Percentiles rank a stretch among this genome's conserved stretches.
phyloP scores from a whole-genome alignment of 2,888 invertebrate genomes.

The Eledona agricola region DNA sequence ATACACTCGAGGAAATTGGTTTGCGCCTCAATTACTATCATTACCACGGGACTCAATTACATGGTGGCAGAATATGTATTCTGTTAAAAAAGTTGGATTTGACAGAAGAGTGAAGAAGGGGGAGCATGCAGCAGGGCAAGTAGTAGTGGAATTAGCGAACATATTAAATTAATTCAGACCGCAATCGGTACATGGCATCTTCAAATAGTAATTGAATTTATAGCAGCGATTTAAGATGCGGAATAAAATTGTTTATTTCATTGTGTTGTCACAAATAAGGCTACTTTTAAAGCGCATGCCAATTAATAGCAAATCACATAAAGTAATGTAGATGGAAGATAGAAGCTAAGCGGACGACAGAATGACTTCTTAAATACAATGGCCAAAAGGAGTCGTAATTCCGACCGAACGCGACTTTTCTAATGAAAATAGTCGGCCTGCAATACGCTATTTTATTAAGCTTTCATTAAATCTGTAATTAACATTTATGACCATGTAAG shows the following conservation, averaged over 20 bases:
- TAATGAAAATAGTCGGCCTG: constrained; percentile 33
- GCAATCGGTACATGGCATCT: constrained; percentile 52
- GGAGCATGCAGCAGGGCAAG: no score
- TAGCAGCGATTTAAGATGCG: constrained; percentile 48
- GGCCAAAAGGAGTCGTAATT: constrained; percentile 32
- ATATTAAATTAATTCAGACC: constrained; percentile 49
- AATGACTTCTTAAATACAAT: constrained; percentile 36
- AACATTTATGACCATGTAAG: constrained; percentile 12
- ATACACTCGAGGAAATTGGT: constrained; percentile 43
- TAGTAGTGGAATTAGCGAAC: constrained; percentile 41
- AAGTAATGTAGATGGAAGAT: constrained; percentile 56
- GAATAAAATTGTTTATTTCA: constrained; percentile 53
- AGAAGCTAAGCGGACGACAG: constrained; percentile 27
- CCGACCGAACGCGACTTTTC: constrained; percentile 20
- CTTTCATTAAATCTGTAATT: constrained; percentile 15
- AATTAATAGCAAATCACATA: constrained; percentile 57
- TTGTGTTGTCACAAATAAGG: constrained; percentile 53
- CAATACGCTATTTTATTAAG: no score
- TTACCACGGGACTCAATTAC: constrained; percentile 37
- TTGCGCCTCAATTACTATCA: constrained; percentile 39
- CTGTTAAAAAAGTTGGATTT: constrained; percentile 9
- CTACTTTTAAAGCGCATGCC: constrained; percentile 47
- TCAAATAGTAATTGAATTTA: constrained; percentile 56
- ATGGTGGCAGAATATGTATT: constrained; percentile 16
- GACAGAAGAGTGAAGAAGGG: no score